These are phyloP conservation scores for Cinclus mexicanus DNA, from an alignment of 2,113 vertebrate species.

Conservation along the genomic window DNA sequence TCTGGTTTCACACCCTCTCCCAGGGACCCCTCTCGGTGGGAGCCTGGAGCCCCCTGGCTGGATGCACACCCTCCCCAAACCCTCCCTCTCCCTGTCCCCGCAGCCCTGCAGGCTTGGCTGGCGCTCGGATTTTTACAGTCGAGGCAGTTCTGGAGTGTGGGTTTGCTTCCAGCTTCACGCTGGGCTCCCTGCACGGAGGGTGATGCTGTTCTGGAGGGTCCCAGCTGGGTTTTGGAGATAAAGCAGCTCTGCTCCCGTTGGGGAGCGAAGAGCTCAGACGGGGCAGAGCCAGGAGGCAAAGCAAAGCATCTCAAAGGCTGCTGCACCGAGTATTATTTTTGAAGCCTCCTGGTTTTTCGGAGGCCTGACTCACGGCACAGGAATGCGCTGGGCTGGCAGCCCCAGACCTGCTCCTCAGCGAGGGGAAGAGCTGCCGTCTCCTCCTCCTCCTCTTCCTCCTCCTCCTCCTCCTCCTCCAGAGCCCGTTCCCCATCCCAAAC, in stretches of 20 bases:
- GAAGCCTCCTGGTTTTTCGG: slow-evolving; percentile 45
- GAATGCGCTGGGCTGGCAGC: slow-evolving; percentile 60
- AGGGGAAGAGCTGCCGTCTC: background rate
- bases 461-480: background rate
- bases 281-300: background rate
- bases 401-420: slow-evolving; percentile 23
- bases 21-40: background rate
- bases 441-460: background rate
- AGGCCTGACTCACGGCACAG: slow-evolving; percentile 36
- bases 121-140: rapidly evolving
- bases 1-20: background rate
- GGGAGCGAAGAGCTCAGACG: rapidly evolving
- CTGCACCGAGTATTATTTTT: background rate
- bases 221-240: background rate
- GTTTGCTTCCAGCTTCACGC: background rate
- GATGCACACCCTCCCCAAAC: background rate
- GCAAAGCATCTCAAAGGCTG: background rate
- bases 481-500: background rate
- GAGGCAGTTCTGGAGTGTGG: background rate
- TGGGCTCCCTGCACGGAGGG: background rate
- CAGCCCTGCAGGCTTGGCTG: background rate
- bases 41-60: background rate
- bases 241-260: rapidly evolving
- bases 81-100: background rate
- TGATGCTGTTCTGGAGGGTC: background rate